A percentile compares a stretch with the other conserved stretches of the same genome.
Evolutionary conservation across 2,888 invertebrate genomes (phyloP).

Genomic region (Ophion slaviceki): DNA sequence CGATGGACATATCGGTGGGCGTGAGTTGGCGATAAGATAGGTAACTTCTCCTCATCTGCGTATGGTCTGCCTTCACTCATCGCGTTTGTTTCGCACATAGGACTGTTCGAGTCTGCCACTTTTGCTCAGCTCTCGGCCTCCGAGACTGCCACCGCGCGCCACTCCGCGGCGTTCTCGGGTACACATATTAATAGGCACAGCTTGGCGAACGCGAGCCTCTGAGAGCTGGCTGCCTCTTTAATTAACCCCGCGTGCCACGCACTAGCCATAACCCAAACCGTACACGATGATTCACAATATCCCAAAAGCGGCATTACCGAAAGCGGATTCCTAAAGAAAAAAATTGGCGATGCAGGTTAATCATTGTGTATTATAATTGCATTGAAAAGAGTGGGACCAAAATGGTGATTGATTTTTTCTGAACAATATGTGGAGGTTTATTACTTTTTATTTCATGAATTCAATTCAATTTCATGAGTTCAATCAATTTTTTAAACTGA

Average conservation of each 20-base stretch:
- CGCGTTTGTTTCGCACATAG: slow-evolving; percentile 46
- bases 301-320: not conserved
- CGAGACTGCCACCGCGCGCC: slow-evolving; percentile 53
- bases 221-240: slow-evolving; percentile 76
- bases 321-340: not conserved
- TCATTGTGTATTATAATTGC: not conserved
- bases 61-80: slow-evolving; percentile 50
- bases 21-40: slow-evolving; percentile 34
- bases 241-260: slow-evolving; percentile 77
- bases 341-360: not conserved
- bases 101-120: slow-evolving; percentile 52
- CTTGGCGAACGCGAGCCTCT: slow-evolving; percentile 64
- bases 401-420: not conserved
- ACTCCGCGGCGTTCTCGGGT: slow-evolving; percentile 58
- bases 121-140: slow-evolving; percentile 34
- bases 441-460: no score
- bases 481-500: not conserved
- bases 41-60: slow-evolving; percentile 22
- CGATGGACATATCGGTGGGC: not conserved
- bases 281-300: slow-evolving; percentile 56
- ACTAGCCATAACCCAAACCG: slow-evolving; percentile 52
- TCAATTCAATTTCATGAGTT: no score
- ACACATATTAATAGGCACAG: slow-evolving; percentile 71
- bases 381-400: not conserved
- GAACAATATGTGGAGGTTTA: no score